Conservation (phyloP, 2,888 invertebrate genomes). For the Seira musarum region DNA sequence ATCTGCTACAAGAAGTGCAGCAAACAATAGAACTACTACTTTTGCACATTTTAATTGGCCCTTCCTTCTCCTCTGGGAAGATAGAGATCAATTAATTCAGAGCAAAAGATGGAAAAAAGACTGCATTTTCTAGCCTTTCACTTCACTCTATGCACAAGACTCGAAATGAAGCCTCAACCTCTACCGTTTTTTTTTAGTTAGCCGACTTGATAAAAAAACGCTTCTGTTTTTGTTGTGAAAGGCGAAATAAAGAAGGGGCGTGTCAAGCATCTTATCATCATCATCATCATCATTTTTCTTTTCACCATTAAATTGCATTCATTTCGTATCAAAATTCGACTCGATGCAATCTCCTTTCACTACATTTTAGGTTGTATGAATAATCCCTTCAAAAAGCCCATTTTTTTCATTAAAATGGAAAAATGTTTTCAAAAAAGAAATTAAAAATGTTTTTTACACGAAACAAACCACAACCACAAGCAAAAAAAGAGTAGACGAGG, state of each 20-base stretch:
- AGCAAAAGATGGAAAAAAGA: too few species aligned
- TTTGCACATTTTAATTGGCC: constrained; percentile 59
- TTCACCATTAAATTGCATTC: constrained; percentile 55
- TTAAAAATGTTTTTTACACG: constrained; percentile 49
- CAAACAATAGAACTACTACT: constrained; percentile 32
- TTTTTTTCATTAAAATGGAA: neutral
- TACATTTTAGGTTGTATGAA: too few species aligned
- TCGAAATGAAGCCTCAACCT: too few species aligned
- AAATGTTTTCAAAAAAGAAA: constrained; percentile 31
- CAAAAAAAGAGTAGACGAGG: neutral
- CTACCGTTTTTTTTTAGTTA: too few species aligned
- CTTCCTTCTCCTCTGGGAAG: constrained; percentile 43
- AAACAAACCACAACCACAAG: neutral
- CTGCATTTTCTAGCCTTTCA: too few species aligned
- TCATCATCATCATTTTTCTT: too few species aligned
- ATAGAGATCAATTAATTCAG: constrained; percentile 59
- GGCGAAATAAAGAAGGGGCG: constrained; percentile 44
- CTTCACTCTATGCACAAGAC: too few species aligned
- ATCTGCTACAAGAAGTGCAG: neutral
- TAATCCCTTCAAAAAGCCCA: too few species aligned
- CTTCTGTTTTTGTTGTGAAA: too few species aligned
- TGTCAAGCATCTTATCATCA: too few species aligned
- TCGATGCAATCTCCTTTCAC: constrained; percentile 25
- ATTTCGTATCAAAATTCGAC: constrained; percentile 56
- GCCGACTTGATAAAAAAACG: too few species aligned